Evolutionary conservation across 2,888 invertebrate genomes (phyloP).

Genomic region (Leuctra nigra): DNA sequence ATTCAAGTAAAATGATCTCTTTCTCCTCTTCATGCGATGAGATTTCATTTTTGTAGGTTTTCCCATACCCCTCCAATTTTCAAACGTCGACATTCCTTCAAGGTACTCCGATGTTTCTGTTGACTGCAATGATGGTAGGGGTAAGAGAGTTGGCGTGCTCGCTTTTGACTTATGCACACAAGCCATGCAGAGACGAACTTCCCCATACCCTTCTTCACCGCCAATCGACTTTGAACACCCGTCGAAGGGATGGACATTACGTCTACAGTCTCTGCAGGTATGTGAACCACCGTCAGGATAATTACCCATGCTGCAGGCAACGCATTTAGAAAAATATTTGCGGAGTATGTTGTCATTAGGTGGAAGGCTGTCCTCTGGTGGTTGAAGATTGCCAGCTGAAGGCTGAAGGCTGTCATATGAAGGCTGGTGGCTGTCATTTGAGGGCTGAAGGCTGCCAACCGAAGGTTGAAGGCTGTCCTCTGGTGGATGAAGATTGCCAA

Average conservation of each 20-base stretch:
- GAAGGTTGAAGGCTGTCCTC: no score
- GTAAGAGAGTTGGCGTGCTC: neutral
- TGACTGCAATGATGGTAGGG: neutral
- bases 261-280: neutral
- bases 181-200: neutral
- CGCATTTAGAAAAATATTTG: no score
- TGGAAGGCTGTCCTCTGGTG: no score
- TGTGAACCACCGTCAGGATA: neutral
- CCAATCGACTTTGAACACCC: neutral
- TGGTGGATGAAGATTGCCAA: no score
- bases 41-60: no score
- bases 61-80: slow-evolving; percentile 10
- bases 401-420: no score
- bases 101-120: neutral
- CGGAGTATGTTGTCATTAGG: no score
- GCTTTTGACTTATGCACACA: neutral
- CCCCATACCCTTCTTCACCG: slow-evolving; percentile 3
- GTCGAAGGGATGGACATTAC: neutral
- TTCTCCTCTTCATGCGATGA: neutral
- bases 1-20: slow-evolving; percentile 5
- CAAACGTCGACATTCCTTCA: slow-evolving; percentile 2
- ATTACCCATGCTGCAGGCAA: neutral
- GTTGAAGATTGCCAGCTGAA: no score
- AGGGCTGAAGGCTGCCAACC: no score
- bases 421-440: no score